Percentiles rank a stretch among this genome's conserved stretches.
phyloP scores from a whole-genome alignment of 2,113 vertebrate genomes.

The Paradisaea rubra region DNA sequence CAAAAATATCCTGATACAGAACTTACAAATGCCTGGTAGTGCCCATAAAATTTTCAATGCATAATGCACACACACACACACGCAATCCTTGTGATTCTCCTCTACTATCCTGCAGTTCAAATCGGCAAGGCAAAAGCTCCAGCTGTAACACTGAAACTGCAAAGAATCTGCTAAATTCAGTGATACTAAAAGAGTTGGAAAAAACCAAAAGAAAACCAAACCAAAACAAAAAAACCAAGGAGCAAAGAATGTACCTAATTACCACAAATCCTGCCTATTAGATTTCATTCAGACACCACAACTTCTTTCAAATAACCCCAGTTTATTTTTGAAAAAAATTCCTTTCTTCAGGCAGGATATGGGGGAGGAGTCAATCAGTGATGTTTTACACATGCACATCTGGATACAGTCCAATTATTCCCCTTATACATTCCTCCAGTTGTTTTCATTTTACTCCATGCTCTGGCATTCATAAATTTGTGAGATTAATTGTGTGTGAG shows the following conservation, averaged over 20 bases:
- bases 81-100: background rate
- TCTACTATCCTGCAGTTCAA: background rate
- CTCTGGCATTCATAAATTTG: slow-evolving; percentile 79
- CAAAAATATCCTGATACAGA: background rate
- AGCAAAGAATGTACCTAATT: slow-evolving; percentile 42
- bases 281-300: slow-evolving; percentile 66
- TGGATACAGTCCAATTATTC: slow-evolving; percentile 72
- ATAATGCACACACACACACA: background rate
- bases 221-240: background rate
- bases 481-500: slow-evolving; percentile 76
- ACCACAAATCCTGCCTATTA: slow-evolving; percentile 48
- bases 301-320: slow-evolving; percentile 69
- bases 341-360: slow-evolving; percentile 74
- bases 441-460: slow-evolving; percentile 78
- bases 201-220: background rate
- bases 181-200: background rate
- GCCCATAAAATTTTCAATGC: background rate
- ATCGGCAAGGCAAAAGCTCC: background rate
- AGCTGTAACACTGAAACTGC: background rate
- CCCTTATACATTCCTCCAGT: slow-evolving; percentile 76
- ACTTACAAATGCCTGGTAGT: background rate
- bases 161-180: background rate
- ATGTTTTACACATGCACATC: slow-evolving; percentile 79
- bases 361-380: slow-evolving; percentile 69
- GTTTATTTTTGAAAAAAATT: slow-evolving; percentile 70